These are phyloP conservation scores for Sarcophaga subvicina DNA, from an alignment of 2,888 invertebrate species.

Conservation along the genomic window DNA sequence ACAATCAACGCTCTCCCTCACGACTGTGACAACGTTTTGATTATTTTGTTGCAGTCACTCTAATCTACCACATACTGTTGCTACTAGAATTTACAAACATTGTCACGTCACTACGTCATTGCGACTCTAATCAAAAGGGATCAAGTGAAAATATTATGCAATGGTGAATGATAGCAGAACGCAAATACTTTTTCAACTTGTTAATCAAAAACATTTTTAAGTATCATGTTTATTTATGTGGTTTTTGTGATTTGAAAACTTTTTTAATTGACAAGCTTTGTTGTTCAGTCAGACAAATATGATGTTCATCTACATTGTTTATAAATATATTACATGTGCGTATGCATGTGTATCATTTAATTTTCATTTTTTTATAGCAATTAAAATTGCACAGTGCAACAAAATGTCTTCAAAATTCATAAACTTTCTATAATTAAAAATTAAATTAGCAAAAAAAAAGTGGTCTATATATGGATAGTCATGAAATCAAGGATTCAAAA, in stretches of 20 bases:
- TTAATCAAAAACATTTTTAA: constrained; percentile 17
- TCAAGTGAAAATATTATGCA: constrained; percentile 10
- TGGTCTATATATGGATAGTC: no score
- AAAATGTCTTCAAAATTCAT: no score
- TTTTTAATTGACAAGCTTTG: constrained; percentile 40
- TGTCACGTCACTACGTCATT: neutral
- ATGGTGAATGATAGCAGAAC: constrained; percentile 5
- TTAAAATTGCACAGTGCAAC: no score
- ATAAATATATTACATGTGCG: no score
- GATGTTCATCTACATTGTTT: neutral
- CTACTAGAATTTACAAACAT: no score
- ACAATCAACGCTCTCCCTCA: neutral
- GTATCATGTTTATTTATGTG: neutral
- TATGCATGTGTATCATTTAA: neutral
- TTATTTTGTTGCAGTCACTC: constrained; percentile 23
- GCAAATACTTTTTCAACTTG: constrained; percentile 12
- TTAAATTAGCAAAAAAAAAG: no score
- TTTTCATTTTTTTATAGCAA: neutral
- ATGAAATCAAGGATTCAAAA: no score
- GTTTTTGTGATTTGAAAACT: constrained; percentile 21
- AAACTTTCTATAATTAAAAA: no score
- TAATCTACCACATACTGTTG: neutral
- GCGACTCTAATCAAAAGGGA: neutral
- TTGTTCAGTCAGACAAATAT: neutral
- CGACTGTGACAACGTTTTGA: constrained; percentile 3